phyloP scores from a whole-genome alignment of 2,888 invertebrate species.

The Sepiola atlantica region DNA sequence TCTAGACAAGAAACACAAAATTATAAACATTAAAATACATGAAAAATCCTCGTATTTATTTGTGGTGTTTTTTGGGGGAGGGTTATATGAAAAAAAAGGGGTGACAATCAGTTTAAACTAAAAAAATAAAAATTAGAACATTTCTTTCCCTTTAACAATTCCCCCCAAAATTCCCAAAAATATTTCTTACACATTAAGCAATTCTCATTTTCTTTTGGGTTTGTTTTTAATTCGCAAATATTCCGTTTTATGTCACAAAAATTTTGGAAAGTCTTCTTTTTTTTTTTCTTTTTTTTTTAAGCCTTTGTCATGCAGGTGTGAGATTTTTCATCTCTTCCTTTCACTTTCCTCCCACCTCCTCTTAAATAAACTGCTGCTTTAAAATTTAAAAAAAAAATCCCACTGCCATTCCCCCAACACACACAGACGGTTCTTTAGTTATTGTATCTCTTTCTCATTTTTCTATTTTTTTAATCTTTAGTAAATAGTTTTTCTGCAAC shows the following conservation, averaged over 20 bases:
- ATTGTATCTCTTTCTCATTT: not conserved
- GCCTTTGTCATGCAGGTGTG: not conserved
- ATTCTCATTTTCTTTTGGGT: not conserved
- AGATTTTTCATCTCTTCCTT: not conserved
- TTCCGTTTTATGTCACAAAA: not conserved
- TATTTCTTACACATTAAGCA: not conserved
- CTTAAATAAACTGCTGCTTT: not conserved
- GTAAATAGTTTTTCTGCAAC: not conserved
- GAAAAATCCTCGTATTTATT: not conserved
- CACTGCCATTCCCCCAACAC: not conserved
- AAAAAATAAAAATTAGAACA: not conserved
- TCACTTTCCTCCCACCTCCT: not conserved
- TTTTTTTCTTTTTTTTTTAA: not conserved
- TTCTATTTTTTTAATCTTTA: not conserved
- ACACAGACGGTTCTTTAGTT: not conserved
- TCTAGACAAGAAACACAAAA: not conserved
- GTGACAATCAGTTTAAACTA: not conserved
- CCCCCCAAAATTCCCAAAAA: not conserved
- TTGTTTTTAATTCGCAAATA: not conserved
- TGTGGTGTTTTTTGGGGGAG: not conserved
- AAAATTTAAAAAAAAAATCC: not conserved
- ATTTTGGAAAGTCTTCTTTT: not conserved
- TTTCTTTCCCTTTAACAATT: not conserved
- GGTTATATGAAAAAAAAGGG: not conserved
- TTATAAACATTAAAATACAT: not conserved